phyloP scores from a whole-genome alignment of 64 coral and sea anemone genomes.

The Porites lutea region DNA sequence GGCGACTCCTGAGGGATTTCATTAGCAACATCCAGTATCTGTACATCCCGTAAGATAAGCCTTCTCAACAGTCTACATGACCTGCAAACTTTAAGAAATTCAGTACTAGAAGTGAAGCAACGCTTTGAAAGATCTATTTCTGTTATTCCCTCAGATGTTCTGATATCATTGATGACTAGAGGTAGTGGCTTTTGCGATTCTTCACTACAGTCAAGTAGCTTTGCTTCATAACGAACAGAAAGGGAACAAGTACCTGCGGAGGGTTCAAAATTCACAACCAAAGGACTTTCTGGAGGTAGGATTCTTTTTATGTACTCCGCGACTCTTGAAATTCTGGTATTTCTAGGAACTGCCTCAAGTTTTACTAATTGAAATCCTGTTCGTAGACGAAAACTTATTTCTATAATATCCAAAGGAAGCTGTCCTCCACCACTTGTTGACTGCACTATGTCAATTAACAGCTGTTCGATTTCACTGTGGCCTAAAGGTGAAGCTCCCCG shows the following conservation, averaged over 20 bases:
- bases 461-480: background rate
- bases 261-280: background rate
- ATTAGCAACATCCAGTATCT: background rate
- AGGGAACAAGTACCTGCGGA: background rate
- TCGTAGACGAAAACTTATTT: background rate
- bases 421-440: background rate
- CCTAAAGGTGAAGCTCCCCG: too few relatives aligned
- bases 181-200: background rate
- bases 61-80: slow-evolving; percentile 10
- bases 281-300: background rate
- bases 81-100: slow-evolving; percentile 49
- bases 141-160: background rate
- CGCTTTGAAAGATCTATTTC: slow-evolving; percentile 57
- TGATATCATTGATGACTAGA: background rate
- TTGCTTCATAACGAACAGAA: background rate
- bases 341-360: background rate
- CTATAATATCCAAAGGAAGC: background rate
- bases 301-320: background rate
- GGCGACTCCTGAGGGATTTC: background rate
- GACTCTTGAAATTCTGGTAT: too few relatives aligned
- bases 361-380: background rate
- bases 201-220: background rate
- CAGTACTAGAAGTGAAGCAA: slow-evolving; percentile 21
- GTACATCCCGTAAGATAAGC: slow-evolving; percentile 51
- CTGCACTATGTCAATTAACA: background rate